These are phyloP conservation scores for Panulirus ornatus DNA, from an alignment of 1,140 invertebrate genomes.

Conservation along the genomic window DNA sequence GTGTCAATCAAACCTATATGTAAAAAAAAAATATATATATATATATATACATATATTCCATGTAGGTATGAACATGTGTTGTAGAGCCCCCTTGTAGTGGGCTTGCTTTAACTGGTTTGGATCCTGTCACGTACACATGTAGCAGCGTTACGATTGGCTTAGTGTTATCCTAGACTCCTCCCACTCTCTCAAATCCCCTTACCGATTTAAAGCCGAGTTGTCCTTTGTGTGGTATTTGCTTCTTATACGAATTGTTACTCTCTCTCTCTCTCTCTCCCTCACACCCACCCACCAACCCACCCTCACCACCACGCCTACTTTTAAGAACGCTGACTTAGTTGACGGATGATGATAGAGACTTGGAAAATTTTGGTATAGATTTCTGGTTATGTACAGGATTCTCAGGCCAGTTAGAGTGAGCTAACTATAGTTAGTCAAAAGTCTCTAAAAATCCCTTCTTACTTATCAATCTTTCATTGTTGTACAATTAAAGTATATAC, in stretches of 20 bases:
- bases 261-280: background rate
- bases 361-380: too few relatives aligned
- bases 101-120: constrained; percentile 33
- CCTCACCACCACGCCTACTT: background rate
- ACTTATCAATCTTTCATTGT: constrained; percentile 69
- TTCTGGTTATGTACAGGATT: too few relatives aligned
- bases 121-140: background rate
- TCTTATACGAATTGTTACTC: background rate
- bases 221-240: constrained; percentile 13
- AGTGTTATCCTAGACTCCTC: background rate
- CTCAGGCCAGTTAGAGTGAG: constrained; percentile 18
- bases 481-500: constrained; percentile 72
- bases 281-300: background rate
- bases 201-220: background rate
- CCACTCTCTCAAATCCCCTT: background rate
- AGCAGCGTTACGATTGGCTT: constrained; percentile 26
- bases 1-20: constrained; percentile 57
- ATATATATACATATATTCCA: background rate
- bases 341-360: background rate
- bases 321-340: constrained; percentile 5
- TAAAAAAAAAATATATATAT: constrained; percentile 10
- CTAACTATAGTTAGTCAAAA: constrained; percentile 32
- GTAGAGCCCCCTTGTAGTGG: constrained; percentile 47
- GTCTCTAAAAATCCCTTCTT: constrained; percentile 18
- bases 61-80: constrained; percentile 43